phyloP scores from a whole-genome alignment of 2,113 vertebrate genomes.

The Argyrosomus japonicus region DNA sequence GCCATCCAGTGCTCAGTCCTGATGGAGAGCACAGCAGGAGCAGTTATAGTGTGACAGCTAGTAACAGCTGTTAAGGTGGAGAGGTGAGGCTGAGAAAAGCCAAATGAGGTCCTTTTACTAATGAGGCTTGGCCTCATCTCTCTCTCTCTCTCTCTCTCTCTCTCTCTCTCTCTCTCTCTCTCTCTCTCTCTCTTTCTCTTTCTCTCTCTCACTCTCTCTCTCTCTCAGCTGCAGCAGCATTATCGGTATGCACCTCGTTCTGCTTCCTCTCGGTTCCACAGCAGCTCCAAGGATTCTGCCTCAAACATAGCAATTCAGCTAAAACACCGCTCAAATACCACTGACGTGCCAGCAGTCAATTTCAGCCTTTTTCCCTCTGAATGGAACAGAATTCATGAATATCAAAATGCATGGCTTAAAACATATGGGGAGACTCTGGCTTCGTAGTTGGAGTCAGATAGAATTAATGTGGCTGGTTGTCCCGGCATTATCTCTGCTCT shows the following conservation, averaged over 20 bases:
- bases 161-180: constrained; percentile 28
- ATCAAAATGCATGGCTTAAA: constrained; percentile 49
- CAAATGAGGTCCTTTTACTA: constrained; percentile 76
- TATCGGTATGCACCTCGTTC: constrained; percentile 77
- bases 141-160: constrained; percentile 32
- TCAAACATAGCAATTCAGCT: constrained; percentile 71
- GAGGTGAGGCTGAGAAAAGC: constrained; percentile 69
- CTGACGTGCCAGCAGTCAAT: constrained; percentile 57
- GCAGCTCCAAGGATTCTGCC: constrained; percentile 69
- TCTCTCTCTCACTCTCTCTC: constrained; percentile 31
- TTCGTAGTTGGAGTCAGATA: constrained; percentile 11
- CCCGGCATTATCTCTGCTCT: neutral
- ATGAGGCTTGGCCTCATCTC: constrained; percentile 63
- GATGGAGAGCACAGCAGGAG: constrained; percentile 29
- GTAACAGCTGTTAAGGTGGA: constrained; percentile 76
- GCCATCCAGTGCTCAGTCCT: constrained; percentile 25
- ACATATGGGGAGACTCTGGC: constrained; percentile 24
- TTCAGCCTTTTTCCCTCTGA: constrained; percentile 34
- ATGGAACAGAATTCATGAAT: constrained; percentile 68
- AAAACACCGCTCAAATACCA: constrained; percentile 60
- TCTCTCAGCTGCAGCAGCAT: constrained; percentile 67
- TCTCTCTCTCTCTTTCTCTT: constrained; percentile 29
- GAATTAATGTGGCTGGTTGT: constrained; percentile 30
- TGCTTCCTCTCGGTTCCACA: constrained; percentile 67
- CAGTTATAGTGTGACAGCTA: constrained; percentile 47